Evolutionary conservation across 2,888 invertebrate genomes (phyloP).

Genomic region (Troides helena): DNA sequence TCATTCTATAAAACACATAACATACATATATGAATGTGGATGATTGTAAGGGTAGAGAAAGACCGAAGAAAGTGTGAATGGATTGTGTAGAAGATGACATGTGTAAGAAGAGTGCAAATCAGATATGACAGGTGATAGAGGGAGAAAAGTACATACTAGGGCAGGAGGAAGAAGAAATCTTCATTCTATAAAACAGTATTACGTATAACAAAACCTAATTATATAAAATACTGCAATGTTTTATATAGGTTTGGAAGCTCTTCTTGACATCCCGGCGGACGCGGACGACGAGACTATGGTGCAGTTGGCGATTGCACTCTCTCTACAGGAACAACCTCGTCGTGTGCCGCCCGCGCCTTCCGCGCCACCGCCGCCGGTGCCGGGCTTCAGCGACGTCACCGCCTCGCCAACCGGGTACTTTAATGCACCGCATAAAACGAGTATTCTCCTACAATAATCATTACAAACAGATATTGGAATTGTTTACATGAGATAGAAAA

Average conservation of each 20-base stretch:
- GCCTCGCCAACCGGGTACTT: conserved; percentile 85
- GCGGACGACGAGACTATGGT: conserved; percentile 98
- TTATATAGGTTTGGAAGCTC: conserved; percentile 84
- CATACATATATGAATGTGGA: no score
- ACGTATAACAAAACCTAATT: neutral
- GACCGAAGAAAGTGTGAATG: no score
- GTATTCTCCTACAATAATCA: neutral
- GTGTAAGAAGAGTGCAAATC: no score
- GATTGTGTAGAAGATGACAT: no score
- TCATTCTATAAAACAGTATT: no score
- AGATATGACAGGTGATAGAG: no score
- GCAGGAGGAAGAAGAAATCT: no score
- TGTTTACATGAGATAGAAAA: no score
- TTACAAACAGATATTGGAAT: no score
- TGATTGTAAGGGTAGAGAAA: no score
- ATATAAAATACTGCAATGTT: neutral
- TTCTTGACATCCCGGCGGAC: conserved; percentile 94
- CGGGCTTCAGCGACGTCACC: conserved; percentile 82
- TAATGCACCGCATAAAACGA: neutral
- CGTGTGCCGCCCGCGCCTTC: conserved; percentile 59
- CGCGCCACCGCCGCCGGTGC: conserved; percentile 60
- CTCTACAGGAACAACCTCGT: conserved; percentile 89
- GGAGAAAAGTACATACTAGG: no score
- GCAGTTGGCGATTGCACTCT: conserved; percentile 96
- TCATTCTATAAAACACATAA: no score